Evolutionary conservation across 1,140 invertebrate species (phyloP).

Genomic region (Fopius arisanus): DNA sequence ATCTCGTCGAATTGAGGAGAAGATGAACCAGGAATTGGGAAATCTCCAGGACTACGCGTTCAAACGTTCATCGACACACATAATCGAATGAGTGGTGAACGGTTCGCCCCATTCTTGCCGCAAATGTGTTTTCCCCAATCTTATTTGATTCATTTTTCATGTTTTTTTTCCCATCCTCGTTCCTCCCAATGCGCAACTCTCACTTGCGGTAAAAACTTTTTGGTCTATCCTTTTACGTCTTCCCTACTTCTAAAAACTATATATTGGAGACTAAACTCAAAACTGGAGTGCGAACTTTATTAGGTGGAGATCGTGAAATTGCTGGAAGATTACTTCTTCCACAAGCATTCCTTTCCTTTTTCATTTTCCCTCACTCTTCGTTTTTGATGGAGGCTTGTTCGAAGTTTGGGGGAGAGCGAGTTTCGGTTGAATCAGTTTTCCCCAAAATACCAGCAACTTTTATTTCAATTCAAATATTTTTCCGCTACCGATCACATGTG

Average conservation of each 20-base stretch:
- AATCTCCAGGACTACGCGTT: background rate
- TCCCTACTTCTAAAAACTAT: background rate
- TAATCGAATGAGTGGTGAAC: background rate
- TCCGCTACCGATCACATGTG: background rate
- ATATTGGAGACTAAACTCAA: background rate
- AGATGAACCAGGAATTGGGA: too few relatives aligned
- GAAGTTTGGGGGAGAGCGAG: background rate
- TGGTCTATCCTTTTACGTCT: background rate
- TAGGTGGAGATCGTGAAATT: slow-evolving; percentile 14
- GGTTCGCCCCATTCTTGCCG: background rate
- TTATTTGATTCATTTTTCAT: background rate
- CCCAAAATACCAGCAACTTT: background rate
- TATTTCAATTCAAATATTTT: background rate
- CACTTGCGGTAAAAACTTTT: background rate
- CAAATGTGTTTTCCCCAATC: background rate
- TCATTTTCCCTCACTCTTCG: background rate
- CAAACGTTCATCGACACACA: background rate
- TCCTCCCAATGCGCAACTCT: background rate
- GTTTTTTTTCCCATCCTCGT: background rate
- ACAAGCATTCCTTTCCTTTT: background rate
- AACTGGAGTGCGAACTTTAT: slow-evolving; percentile 6
- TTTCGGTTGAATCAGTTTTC: background rate
- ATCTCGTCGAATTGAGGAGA: too few relatives aligned
- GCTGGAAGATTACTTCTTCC: slow-evolving; percentile 14
- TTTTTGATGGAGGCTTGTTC: background rate